Evolutionary conservation across 2,797 vertebrate species (phyloP).

Genomic region (Coendou prehensilis): DNA sequence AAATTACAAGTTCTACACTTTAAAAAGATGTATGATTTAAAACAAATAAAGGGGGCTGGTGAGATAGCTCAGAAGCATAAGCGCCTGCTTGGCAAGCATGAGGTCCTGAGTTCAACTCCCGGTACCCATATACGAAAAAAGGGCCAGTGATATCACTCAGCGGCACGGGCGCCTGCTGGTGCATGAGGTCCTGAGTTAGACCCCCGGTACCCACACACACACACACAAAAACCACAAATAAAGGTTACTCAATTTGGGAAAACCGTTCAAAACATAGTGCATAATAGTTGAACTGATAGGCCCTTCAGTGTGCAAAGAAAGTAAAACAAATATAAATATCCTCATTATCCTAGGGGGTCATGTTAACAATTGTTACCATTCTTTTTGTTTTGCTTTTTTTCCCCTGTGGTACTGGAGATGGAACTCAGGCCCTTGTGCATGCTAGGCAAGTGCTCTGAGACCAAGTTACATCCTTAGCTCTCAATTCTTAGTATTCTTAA

Average conservation of each 20-base stretch:
- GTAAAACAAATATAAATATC: neutral
- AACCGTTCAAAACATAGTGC: neutral
- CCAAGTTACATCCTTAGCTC: neutral
- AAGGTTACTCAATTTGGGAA: constrained; percentile 6
- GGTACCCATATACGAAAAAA: no score
- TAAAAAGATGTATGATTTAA: neutral
- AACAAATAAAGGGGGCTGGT: neutral
- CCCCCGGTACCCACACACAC: no score
- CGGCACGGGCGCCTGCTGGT: no score
- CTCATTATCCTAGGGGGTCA: neutral
- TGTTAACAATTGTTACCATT: neutral
- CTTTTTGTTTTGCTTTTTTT: neutral
- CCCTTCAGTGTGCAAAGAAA: neutral
- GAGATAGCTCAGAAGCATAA: no score
- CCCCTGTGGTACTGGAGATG: neutral
- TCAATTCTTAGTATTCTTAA: neutral
- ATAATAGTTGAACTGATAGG: neutral
- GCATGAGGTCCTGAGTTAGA: no score
- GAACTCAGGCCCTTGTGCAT: neutral
- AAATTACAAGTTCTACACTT: neutral
- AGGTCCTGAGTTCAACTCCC: no score
- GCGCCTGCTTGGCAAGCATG: no score
- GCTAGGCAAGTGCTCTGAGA: neutral
- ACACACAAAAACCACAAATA: neutral
- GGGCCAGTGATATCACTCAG: no score